Evolutionary conservation across 2,888 invertebrate genomes (phyloP), one percentile per base, ranked within the genome.

Genomic region (Cantharis lateralis): DNA sequence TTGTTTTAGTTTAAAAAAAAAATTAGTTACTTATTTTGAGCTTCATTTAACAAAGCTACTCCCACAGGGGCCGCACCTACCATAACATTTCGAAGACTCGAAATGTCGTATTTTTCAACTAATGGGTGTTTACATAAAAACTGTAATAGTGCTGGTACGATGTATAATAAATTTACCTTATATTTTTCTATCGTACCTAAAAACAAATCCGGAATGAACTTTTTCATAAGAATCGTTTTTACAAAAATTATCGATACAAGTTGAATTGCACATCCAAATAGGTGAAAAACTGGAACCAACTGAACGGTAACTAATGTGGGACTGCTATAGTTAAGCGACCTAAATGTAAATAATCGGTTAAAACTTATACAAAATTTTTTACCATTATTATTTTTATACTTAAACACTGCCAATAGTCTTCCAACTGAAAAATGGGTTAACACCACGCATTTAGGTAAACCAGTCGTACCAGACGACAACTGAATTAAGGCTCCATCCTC

Each of bases 401-500:
- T n/a, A 3, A 13, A 32, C 0, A 4, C 1, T 13, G 13, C 13
- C 0, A 32, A n/a, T 0, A 13, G 0, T 32, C 32, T 32, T 32
- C 13, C 13, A 32, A 13, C 13, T 0, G 13, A 95, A 32, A 89
- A 88, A 86, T 95, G 93, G 2, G 93, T 92, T 7, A 95, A 88
- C 90, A 93, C 91, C 0, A 95, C 95, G 24, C 94, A 95, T 86
- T 95, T 95, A 0, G 95, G 94, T 73, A 95, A 84, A 0, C 95
- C 95, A 0, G 93, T 93, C 0, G 95, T 96, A 11, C 95, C 95
- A 0, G 95, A 95, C 0, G 95, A 95, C 84, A 93, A 95, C 82
- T 95, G 92, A 78, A 95, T 91, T 0, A 92, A 89, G 0, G 91
- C 88, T 1, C 91, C 89, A 83, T 92, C 91, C 1, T 91, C 88